Evolutionary conservation across 2,797 vertebrate species (phyloP), one percentile per base, ranked within the genome.

Genomic region (Phataginus tricuspis): DNA sequence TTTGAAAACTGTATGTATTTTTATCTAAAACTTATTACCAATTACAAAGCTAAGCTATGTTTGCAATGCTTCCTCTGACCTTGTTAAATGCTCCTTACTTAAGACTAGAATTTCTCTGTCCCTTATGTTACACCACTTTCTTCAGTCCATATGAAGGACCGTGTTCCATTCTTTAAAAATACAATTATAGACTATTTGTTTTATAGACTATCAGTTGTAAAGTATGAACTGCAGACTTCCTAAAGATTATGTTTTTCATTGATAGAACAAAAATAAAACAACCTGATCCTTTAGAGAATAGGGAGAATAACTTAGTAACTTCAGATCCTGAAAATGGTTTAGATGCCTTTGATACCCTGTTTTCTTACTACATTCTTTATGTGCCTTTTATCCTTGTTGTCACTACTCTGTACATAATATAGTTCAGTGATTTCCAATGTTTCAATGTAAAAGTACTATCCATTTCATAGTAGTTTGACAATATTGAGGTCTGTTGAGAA

Each of bases 201-300:
- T 74, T 71, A 51, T 34, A 93, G 29, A 74, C 66, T 79, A 57
- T 75, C 63, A 39, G 31, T 55, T 84, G 19, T 16, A 72, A n/a
- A 64, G 19, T 72, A 15, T 39, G 37, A 82, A 57, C 49, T 51
- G n/a, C 84, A 88, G 77, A 53, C n/a, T 90, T 90, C 27, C 23
- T 72, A 64, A 80, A 79, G 78, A 63, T 78, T 39, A 37, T 88
- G 53, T 61, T 89, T 90, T 93, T 85, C 72, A 93, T n/a, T 64
- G 57, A 27, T 4, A 57, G 29, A 88, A 69, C 29, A 61, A 95
- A 95, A 90, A 61, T 92, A 74, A 87, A 74, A 90, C 27, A 51
- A 16, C n/a, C 13, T 31, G 39, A 78, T 93, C n/a, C 27, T 23
- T 74, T 49, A 74, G 64, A 77, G 64, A 49, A 84, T 45, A 84